Base-by-base conservation (phyloP, 2,113 vertebrate genomes). In the Oncorhynchus clarkii region DNA sequence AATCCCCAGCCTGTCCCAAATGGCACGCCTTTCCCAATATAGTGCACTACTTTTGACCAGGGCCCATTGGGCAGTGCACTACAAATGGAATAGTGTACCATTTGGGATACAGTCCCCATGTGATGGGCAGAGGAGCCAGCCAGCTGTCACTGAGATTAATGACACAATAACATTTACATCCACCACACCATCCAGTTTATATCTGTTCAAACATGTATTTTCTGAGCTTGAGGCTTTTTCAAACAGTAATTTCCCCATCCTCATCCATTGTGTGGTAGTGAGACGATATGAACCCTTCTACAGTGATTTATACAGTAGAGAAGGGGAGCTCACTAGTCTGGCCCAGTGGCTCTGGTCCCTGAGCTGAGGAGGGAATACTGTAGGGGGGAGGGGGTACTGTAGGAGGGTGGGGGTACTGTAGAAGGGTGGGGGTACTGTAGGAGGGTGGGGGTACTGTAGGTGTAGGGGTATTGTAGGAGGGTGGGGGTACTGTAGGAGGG, bases 321-420 rank as follows among this genome's bases (percentile, higher is more conserved):
- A 16, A 18, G 14, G 16, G 12, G 13, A 54, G 4, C 3, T 54
- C 51, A 13, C 16, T 18, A 16, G 51, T 13, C 16, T 13, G 51
- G 12, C 4, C 16, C 16, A 16, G 14, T 4, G 49, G 49, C 9
- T 51, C 49, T 51, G 51, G 16, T 45, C 39, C 73, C 39, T 79
- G 86, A 78, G 86, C 84, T 77, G 79, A 67, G 16, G 13, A 11
- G 54, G 27, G 60, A 26, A 14, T 34, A 34, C 8, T 39, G 8
- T 39, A 34, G 22, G 67, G 81, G 34, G 34, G 7, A 2, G 8
- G 8, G 34, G 0, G 34, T 39, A 39, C 39, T 11, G 8, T 45
- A 45, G 39, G 8, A 9, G 39, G 39, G 34, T 2, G 8, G 39
- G 39, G 2, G 8, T 45, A 45, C 8, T 45, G 39, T 45, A 45